Evolutionary conservation across 1,140 invertebrate species (phyloP), one percentile per base, ranked within the genome.

Genomic region (Plutomurus gul): DNA sequence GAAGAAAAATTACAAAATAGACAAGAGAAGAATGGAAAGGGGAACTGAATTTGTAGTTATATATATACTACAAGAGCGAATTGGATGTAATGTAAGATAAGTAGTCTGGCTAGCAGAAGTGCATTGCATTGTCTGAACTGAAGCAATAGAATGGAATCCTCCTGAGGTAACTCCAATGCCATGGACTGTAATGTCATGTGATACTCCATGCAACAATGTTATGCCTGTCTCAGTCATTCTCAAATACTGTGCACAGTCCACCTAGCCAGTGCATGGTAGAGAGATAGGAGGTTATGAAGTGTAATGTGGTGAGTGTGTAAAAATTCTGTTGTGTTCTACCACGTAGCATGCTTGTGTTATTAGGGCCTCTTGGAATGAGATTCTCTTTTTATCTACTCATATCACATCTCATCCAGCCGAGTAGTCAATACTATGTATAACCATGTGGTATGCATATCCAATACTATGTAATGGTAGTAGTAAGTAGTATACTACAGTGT

Each of bases 341-440:
- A 22, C 20, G 25, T 65, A 30, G 13, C n/a, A n/a, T n/a, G 36
- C 18, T 10, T 51, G 47, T 65, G 30, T 33, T 65, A 65, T 30
- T 65, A 65, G 13, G 27, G 56, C 27, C 56, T 65, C 25, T 65
- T 25, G 25, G 56, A 65, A 65, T 65, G 56, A 65, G 56, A 65
- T 65, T 65, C 27, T 65, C 56, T 65, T 65, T 60, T 65, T 65
- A 65, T n/a, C n/a, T n/a, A n/a, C 25, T 65, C 56, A 43, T n/a
- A 43, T 43, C 39, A 43, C 39, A 13, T 13, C n/a, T 13, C 39
- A 3, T 13, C 39, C n/a, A n/a, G 10, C 11, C 11, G 11, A 43
- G 39, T 43, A n/a, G 39, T 43, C 10, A n/a, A n/a, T 10, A n/a
- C 11, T 43, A 43, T 43, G 39, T n/a, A 43, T 13, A 13, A n/a